Percentiles rank a stretch among this genome's conserved stretches.
Conservation (phyloP, 2,113 vertebrate genomes). For the Vanacampus margaritifer region DNA sequence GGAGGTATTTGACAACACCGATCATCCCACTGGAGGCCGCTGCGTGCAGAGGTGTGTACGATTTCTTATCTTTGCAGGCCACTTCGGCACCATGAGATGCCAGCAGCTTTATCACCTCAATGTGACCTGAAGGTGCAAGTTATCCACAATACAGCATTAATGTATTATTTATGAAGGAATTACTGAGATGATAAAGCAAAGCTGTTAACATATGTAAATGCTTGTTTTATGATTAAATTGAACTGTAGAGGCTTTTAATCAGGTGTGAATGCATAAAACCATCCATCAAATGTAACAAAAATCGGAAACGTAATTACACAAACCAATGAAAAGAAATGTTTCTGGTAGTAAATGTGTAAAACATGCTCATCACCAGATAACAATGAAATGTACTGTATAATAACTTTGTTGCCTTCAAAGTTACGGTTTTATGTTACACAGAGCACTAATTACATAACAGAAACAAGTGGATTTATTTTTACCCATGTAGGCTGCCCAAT, state of each 20-base stretch:
- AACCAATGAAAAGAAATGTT: no score
- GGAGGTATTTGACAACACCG: slow-evolving; percentile 92
- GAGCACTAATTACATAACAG: slow-evolving; percentile 1
- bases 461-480: slow-evolving; percentile 36
- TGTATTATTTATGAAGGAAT: neutral
- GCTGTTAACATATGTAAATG: no score
- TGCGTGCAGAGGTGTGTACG: slow-evolving; percentile 92
- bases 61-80: slow-evolving; percentile 96
- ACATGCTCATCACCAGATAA: neutral
- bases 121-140: slow-evolving; percentile 79
- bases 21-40: slow-evolving; percentile 98
- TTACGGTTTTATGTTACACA: neutral
- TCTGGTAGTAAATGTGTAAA: neutral
- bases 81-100: slow-evolving; percentile 93
- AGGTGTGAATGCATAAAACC: no score
- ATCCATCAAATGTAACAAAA: no score
- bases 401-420: neutral
- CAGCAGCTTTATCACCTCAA: slow-evolving; percentile 93
- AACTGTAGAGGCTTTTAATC: no score
- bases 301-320: no score
- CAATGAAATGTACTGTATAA: neutral
- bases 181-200: neutral
- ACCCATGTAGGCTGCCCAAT: slow-evolving; percentile 99
- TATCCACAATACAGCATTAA: neutral
- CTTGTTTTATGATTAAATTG: no score